These are phyloP conservation scores for Odiellus spinosus DNA, from an alignment of 2,888 invertebrate species.

Conservation along the genomic window DNA sequence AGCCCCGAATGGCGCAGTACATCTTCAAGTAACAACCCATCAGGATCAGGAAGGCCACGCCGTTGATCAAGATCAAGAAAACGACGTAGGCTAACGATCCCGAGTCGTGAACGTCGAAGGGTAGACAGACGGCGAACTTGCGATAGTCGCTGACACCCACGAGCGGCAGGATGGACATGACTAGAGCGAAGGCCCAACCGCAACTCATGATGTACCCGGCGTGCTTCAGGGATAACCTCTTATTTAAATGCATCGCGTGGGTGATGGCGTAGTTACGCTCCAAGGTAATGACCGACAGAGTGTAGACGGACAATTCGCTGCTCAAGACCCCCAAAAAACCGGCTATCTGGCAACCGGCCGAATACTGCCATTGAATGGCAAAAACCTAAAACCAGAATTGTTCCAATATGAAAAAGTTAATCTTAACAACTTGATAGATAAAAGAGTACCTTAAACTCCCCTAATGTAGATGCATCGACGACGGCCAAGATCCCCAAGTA, in stretches of 20 bases:
- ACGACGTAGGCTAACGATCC: conserved; percentile 74
- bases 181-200: conserved; percentile 79
- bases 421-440: not conserved
- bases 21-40: conserved; percentile 93
- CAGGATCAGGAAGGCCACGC: conserved; percentile 79
- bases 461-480: conserved; percentile 85
- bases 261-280: conserved; percentile 94
- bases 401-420: not conserved
- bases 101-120: conserved; percentile 71
- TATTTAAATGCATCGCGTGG: conserved; percentile 92
- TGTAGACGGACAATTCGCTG: conserved; percentile 86
- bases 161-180: conserved; percentile 74
- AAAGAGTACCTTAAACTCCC: conserved; percentile 59
- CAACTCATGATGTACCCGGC: conserved; percentile 79
- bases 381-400: conserved; percentile 44
- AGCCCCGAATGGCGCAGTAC: conserved; percentile 94
- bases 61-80: conserved; percentile 76
- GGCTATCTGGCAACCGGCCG: conserved; percentile 75
- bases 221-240: conserved; percentile 69
- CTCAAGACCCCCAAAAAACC: conserved; percentile 88
- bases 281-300: conserved; percentile 85
- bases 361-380: conserved; percentile 95
- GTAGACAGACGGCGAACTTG: conserved; percentile 90
- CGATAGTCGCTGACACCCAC: conserved; percentile 86
- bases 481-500: conserved; percentile 84